Evolutionary conservation across 2,797 vertebrate species (phyloP).

Genomic region (Pantherophis alleghaniensis): DNA sequence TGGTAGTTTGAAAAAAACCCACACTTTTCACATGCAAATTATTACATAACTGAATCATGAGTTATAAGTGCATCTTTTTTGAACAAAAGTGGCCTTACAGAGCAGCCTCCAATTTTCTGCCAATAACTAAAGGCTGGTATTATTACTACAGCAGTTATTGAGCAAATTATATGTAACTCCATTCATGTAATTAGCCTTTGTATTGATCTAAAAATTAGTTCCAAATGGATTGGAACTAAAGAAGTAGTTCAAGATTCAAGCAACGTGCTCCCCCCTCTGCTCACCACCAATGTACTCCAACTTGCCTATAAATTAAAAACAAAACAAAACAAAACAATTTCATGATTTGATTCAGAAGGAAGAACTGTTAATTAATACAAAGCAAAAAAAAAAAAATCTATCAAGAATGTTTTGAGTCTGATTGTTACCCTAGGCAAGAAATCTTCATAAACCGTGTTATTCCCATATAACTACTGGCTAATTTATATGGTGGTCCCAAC

Average conservation of each 20-base stretch:
- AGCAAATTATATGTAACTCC: background rate
- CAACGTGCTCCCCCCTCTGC: background rate
- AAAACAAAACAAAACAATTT: background rate
- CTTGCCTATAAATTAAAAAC: background rate
- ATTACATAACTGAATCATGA: background rate
- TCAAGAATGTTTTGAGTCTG: background rate
- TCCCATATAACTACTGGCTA: background rate
- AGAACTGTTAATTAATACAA: background rate
- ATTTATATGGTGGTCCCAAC: background rate
- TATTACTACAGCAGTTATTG: background rate
- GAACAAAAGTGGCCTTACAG: background rate
- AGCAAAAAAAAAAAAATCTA: background rate
- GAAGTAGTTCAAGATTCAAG: background rate
- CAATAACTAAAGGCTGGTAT: background rate
- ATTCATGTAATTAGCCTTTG: background rate
- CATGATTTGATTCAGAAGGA: background rate
- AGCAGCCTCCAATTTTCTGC: background rate
- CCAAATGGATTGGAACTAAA: background rate
- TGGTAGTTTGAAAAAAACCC: background rate
- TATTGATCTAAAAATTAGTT: slow-evolving; percentile 17
- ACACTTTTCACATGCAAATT: background rate
- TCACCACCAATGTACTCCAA: background rate
- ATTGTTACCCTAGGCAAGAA: background rate
- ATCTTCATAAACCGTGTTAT: background rate
- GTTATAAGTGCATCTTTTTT: background rate